Conservation (phyloP, 2,888 invertebrate genomes). For the Syrista parreyssii region DNA sequence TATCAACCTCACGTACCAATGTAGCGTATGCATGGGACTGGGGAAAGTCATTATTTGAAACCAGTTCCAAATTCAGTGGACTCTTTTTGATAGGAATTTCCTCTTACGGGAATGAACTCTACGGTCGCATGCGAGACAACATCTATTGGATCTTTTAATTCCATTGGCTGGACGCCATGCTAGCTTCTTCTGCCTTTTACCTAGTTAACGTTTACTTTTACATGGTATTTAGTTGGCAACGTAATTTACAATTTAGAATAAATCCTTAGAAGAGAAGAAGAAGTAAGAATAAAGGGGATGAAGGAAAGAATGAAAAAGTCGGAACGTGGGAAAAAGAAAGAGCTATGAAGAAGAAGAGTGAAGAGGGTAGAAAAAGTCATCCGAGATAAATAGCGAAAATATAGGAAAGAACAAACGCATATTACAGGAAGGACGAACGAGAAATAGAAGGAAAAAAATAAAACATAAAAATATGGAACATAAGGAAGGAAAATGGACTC, state of each 20-base stretch:
- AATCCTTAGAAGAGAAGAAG: not conserved
- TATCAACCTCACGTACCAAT: not conserved
- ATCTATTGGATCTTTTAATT: not conserved
- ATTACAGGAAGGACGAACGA: constrained; percentile 7
- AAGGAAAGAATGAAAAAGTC: not conserved
- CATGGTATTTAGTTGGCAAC: not conserved
- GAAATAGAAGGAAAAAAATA: not conserved
- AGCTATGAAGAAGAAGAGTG: not conserved
- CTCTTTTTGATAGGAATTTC: not conserved
- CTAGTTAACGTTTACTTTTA: not conserved
- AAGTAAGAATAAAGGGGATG: not conserved
- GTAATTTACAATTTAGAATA: not conserved
- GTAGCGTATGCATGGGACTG: not conserved
- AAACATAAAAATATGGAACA: too few species aligned
- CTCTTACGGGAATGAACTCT: not conserved
- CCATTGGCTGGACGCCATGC: not conserved
- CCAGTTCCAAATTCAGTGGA: not conserved
- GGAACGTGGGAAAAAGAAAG: not conserved
- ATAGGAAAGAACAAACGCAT: constrained; percentile 8
- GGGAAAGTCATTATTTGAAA: not conserved
- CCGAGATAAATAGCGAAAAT: not conserved
- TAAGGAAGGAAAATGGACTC: too few species aligned
- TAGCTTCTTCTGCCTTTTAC: not conserved
- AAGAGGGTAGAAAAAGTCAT: constrained; percentile 12
- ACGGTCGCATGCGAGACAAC: not conserved